Evolutionary conservation across 1,140 invertebrate species (phyloP).

Genomic region (Pectinophora gossypiella): DNA sequence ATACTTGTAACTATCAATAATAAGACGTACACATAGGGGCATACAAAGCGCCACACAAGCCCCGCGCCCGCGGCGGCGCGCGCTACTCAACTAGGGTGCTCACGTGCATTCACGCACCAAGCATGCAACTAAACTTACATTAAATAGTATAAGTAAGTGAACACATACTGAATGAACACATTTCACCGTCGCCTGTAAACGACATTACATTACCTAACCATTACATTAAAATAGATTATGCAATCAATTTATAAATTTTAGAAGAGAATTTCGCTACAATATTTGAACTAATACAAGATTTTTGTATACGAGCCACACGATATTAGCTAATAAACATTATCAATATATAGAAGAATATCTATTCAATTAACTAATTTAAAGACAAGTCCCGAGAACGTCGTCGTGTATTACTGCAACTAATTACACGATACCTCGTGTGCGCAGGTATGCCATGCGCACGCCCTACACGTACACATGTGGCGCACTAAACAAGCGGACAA

Average conservation of each 20-base stretch:
- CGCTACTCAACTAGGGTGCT: background rate
- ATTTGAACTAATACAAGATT: slow-evolving; percentile 59
- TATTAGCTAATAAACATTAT: slow-evolving; percentile 42
- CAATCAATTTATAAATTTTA: slow-evolving; percentile 27
- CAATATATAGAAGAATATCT: slow-evolving; percentile 47
- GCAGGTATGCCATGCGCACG: slow-evolving; percentile 13
- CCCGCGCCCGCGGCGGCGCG: background rate
- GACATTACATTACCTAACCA: slow-evolving; percentile 27
- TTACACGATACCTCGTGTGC: too few relatives aligned
- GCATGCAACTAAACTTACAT: slow-evolving; percentile 32
- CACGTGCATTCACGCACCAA: background rate
- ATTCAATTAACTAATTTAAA: slow-evolving; percentile 26
- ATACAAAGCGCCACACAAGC: background rate
- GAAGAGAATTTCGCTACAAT: slow-evolving; percentile 60
- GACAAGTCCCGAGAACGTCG: background rate
- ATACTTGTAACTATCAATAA: background rate
- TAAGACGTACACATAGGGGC: too few relatives aligned
- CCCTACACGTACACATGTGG: background rate
- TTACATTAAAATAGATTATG: slow-evolving; percentile 46
- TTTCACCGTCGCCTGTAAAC: slow-evolving; percentile 23
- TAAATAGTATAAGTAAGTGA: slow-evolving; percentile 41
- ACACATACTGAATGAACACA: slow-evolving; percentile 69
- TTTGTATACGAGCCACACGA: slow-evolving; percentile 31
- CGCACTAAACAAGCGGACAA: slow-evolving; percentile 6
- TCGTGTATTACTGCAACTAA: background rate